Evolutionary conservation across 1,140 invertebrate species (phyloP), one percentile per base, ranked within the genome.

Genomic region (Drosophila pruinosa): DNA sequence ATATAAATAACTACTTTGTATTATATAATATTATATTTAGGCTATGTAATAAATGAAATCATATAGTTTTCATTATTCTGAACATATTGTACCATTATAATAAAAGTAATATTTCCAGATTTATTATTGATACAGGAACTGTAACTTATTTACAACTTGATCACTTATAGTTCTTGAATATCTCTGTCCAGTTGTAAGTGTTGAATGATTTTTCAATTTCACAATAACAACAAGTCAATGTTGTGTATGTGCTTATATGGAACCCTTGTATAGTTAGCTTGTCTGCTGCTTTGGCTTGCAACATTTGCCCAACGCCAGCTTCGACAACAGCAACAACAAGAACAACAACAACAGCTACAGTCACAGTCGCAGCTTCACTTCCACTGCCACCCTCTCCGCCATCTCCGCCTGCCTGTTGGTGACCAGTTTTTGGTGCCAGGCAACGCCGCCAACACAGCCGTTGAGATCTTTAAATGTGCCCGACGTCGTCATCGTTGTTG

Each of bases 251-350:
- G 58, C 79, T 59, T 83, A 83, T 75, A 72, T 85, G 75, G 80
- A 61, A 56, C 59, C 71, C 79, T 57, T 70, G 56, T 72, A 12
- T 48, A 21, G 38, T 21, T 38, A 15, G 47, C 41, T 36, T 65
- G 10, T 15, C 50, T 68, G 62, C 72, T 63, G 73, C 81, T 75
- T 59, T 57, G 64, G 68, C 68, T 86, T 85, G 80, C 81, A 85
- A 77, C 80, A 85, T 73, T 70, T 86, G 47, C 41, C 56, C 63
- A 61, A 36, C 52, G n/a, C 57, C 45, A 34, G 68, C 68, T 31
- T 21, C 31, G 56, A 31, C 56, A 12, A 34, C 17, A 7, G 8
- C 61, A 38, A 28, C 39, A 53, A 14, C 57, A 15, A n/a, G 0
- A 8, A n/a, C 31, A 34, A n/a, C 3, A n/a, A n/a, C n/a, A 34